Evolutionary conservation across 1,140 invertebrate genomes (phyloP).

Genomic region (Nymphalis io): DNA sequence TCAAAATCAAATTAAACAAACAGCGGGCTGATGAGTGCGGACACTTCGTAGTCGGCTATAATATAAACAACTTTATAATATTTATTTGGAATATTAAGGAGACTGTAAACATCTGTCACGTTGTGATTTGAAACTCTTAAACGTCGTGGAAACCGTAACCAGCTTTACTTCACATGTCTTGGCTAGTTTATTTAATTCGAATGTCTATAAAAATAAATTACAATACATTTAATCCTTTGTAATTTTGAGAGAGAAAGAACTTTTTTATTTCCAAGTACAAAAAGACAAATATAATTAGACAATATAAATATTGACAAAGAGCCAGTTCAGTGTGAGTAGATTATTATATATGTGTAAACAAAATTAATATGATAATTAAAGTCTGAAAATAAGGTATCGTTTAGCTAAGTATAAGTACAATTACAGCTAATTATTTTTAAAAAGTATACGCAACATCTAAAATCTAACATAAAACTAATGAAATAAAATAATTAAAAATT

Average conservation of each 20-base stretch:
- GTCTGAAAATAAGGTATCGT: no score
- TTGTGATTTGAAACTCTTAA: conserved; percentile 53
- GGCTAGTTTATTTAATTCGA: conserved; percentile 25
- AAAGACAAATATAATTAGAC: no score
- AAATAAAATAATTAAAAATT: no score
- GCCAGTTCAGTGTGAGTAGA: no score
- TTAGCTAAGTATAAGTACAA: no score
- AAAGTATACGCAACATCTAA: no score
- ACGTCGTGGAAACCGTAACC: conserved; percentile 30
- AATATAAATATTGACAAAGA: no score
- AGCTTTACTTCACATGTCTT: conserved; percentile 28
- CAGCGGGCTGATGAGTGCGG: conserved; percentile 26
- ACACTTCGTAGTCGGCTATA: conserved; percentile 44
- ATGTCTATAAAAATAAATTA: background rate
- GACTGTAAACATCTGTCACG: conserved; percentile 59
- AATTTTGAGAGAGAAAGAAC: background rate
- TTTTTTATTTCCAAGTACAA: no score
- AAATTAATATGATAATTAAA: no score
- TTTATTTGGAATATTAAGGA: conserved; percentile 58
- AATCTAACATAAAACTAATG: no score
- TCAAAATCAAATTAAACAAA: conserved; percentile 46
- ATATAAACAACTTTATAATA: conserved; percentile 58
- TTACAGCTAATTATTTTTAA: no score
- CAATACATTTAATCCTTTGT: background rate
- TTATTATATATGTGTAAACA: no score